Conservation (phyloP, 2,797 vertebrate species). For the Neosalanx taihuensis region DNA sequence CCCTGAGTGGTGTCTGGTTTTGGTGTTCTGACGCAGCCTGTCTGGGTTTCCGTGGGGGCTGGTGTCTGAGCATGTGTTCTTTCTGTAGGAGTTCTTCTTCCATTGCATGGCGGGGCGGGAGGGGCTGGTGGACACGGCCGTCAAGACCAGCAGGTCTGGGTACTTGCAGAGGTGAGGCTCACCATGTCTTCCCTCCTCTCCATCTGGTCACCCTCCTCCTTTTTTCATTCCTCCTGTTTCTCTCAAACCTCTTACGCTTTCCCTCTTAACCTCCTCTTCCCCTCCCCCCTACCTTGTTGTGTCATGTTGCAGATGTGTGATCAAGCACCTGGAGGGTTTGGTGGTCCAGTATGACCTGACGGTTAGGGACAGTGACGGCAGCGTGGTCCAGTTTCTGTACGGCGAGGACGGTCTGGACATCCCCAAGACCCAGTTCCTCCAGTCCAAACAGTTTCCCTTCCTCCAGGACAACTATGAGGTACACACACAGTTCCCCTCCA, state of each 20-base stretch:
- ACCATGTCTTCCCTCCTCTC: not conserved
- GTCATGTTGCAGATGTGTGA: conserved; percentile 79
- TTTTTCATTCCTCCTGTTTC: not conserved
- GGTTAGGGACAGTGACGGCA: conserved; percentile 93
- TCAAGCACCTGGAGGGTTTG: conserved; percentile 94
- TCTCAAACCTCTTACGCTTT: not conserved
- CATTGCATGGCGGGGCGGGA: conserved; percentile 99
- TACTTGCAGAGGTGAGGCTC: conserved; percentile 90
- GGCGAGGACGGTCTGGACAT: conserved; percentile 96
- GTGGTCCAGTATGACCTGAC: conserved; percentile 96
- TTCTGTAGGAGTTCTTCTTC: conserved; percentile 91
- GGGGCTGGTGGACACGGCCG: conserved; percentile 95
- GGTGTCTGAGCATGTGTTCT: not conserved
- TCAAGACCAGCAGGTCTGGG: conserved; percentile 96
- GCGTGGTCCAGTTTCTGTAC: conserved; percentile 94
- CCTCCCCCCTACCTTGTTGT: not conserved
- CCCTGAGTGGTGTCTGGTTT: not conserved
- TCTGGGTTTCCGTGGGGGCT: not conserved
- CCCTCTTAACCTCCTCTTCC: not conserved
- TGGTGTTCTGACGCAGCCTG: not conserved
- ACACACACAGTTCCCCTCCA: not conserved
- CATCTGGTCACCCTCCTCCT: not conserved
- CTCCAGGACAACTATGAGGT: conserved; percentile 91
- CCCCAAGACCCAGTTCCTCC: conserved; percentile 92
- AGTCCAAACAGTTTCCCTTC: conserved; percentile 88